These are phyloP conservation scores for Hydrochoerus hydrochaeris DNA, from an alignment of 2,113 vertebrate genomes.

Conservation along the genomic window DNA sequence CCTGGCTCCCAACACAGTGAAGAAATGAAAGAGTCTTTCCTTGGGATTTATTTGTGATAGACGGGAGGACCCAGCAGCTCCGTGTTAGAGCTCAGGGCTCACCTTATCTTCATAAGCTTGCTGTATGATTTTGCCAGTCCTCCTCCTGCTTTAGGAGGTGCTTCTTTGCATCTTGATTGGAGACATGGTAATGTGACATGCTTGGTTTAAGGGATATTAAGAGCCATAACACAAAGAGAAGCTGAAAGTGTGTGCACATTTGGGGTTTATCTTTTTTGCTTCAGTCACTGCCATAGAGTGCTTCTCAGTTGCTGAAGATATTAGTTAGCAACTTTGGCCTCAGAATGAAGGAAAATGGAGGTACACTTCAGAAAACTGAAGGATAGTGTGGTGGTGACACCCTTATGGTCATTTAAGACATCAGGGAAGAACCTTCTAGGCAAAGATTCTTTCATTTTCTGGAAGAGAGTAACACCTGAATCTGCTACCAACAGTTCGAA, in stretches of 20 bases:
- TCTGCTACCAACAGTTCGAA: neutral
- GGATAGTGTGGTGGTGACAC: neutral
- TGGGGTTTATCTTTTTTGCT: neutral
- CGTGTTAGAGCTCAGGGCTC: neutral
- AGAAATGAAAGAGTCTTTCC: neutral
- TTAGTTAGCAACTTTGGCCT: neutral
- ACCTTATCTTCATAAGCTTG: rapidly evolving
- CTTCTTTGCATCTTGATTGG: neutral
- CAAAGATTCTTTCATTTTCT: neutral
- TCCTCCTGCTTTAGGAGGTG: rapidly evolving
- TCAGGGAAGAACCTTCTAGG: neutral
- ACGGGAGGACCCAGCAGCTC: rapidly evolving
- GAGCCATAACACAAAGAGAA: rapidly evolving
- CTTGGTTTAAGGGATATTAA: neutral
- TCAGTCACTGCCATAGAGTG: neutral
- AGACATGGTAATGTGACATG: neutral
- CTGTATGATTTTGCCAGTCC: too few relatives aligned
- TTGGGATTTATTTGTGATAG: neutral
- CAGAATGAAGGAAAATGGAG: neutral
- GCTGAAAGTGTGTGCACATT: neutral
- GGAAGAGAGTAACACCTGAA: neutral
- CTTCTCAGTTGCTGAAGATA: neutral
- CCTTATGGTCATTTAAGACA: neutral
- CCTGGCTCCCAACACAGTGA: neutral
- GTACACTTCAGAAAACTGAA: neutral